Evolutionary conservation across 2,888 invertebrate genomes (phyloP).

Genomic region (Stenoptilia bipunctidactyla): DNA sequence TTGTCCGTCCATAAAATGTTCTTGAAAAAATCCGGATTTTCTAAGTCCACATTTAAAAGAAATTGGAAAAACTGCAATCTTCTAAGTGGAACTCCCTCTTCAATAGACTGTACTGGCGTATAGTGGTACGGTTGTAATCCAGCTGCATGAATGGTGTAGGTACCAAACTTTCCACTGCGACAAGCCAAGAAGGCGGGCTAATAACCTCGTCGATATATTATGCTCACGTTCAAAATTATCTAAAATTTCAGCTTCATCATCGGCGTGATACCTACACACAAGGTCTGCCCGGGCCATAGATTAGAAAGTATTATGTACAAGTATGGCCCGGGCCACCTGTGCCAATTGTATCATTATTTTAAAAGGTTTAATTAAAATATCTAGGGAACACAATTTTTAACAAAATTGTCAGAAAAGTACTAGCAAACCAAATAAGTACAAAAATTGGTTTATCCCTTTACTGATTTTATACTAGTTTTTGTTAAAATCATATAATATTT

Average conservation of each 20-base stretch:
- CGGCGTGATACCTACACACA: not conserved
- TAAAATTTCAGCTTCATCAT: slow-evolving; percentile 13
- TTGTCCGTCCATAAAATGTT: not conserved
- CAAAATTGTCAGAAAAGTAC: not conserved
- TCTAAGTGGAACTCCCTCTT: slow-evolving; percentile 2
- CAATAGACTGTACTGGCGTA: not conserved
- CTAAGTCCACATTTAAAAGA: slow-evolving; percentile 2
- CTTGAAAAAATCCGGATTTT: slow-evolving; percentile 1
- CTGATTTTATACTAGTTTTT: not conserved
- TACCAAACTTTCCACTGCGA: slow-evolving; percentile 5
- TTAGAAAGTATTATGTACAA: too few relatives aligned
- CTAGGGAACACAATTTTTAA: not conserved
- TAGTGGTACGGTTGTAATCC: slow-evolving; percentile 2
- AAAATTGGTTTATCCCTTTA: not conserved
- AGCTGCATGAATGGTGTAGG: slow-evolving; percentile 1
- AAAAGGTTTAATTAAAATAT: not conserved
- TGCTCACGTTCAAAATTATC: slow-evolving; percentile 2
- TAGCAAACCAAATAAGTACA: slow-evolving; percentile 1
- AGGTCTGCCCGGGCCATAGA: not conserved
- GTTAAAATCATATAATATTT: not conserved
- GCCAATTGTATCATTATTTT: not conserved
- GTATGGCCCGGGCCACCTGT: too few relatives aligned
- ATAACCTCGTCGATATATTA: not conserved
- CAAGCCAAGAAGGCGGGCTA: slow-evolving; percentile 1
- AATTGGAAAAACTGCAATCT: slow-evolving; percentile 4